These are phyloP conservation scores for Spodoptera littoralis DNA, from an alignment of 2,888 invertebrate genomes.

Conservation along the genomic window DNA sequence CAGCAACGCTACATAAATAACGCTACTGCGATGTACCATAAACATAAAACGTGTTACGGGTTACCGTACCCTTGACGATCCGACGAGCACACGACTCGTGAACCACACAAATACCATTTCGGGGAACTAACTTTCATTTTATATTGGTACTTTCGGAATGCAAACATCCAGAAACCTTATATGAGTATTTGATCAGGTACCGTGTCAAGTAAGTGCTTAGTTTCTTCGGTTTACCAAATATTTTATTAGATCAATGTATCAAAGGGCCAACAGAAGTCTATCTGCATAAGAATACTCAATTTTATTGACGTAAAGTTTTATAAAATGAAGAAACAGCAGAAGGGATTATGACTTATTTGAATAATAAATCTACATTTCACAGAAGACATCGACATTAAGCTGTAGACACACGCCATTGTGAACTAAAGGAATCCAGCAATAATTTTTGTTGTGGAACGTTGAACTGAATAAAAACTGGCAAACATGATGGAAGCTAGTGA, in stretches of 20 bases:
- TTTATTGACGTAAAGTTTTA: too few relatives aligned
- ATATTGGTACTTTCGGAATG: conserved; percentile 64
- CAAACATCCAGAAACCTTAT: conserved; percentile 64
- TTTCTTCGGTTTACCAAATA: conserved; percentile 44
- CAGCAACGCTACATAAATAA: conserved; percentile 68
- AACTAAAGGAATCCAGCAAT: conserved; percentile 23
- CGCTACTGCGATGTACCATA: conserved; percentile 68
- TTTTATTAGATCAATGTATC: conserved; percentile 24
- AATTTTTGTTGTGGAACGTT: conserved; percentile 44
- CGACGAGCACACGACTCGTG: conserved; percentile 51
- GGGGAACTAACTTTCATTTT: conserved; percentile 70
- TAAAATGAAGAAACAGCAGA: too few relatives aligned
- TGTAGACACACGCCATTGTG: conserved; percentile 21
- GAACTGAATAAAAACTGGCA: conserved; percentile 47
- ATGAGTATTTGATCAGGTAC: conserved; percentile 62
- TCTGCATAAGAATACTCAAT: too few relatives aligned
- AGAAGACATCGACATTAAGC: conserved; percentile 16
- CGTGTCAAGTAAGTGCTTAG: conserved; percentile 29
- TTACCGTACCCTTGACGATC: conserved; percentile 65
- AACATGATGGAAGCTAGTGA: conserved; percentile 26
- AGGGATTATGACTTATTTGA: too few relatives aligned
- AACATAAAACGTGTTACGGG: conserved; percentile 74
- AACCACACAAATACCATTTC: conserved; percentile 67
- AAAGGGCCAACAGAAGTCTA: conserved; percentile 5
- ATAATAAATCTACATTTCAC: neutral